Base-by-base conservation (phyloP, 2,888 invertebrate species). In the Chaitophorus viminalis region DNA sequence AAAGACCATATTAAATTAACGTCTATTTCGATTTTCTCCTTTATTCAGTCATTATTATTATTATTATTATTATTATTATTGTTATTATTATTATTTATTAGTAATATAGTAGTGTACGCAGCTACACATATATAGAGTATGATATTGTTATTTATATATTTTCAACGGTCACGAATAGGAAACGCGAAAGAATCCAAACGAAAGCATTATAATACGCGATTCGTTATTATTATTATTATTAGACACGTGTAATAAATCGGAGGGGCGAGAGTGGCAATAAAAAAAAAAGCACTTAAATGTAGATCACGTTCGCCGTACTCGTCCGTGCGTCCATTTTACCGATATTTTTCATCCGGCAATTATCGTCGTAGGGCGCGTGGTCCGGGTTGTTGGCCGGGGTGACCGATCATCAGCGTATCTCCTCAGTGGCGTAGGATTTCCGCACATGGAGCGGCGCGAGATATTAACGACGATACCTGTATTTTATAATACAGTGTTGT, bases 131-230 rank as follows among this genome's bases (percentile, higher is more conserved):
- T 14, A 2, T 46, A 11, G 11, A 46, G 14, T 25, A n/a, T 46
- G 46, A 70, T 33, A 86, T 87, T 87, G 79, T 87, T 79, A 79
- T 79, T 79, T 74, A 79, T 87, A 87, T 60, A 78, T 87, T 87
- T 87, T 79, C 86, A 79, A 79, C 79, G 79, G 86, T 87, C 86
- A 87, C 86, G 86, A 87, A 79, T 87, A 72, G 72, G 79, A 79
- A 87, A 87, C 86, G 86, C 86, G 79, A 79, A 79, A 79, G 86
- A 87, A 87, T 87, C 72, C 86, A 54, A 86, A 86, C 65, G 77
- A 86, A 86, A 86, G 74, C 68, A 78, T 86, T 86, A 78, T 78
- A 86, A 86, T 74, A 78, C 78, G 78, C 78, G 78, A 78, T 84
- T 77, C 70, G 70, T 76, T 65, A 85, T 78, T 82, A 78, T 78